Base-by-base conservation (phyloP, 2,797 vertebrate species). In the Cossypha polioptera region DNA sequence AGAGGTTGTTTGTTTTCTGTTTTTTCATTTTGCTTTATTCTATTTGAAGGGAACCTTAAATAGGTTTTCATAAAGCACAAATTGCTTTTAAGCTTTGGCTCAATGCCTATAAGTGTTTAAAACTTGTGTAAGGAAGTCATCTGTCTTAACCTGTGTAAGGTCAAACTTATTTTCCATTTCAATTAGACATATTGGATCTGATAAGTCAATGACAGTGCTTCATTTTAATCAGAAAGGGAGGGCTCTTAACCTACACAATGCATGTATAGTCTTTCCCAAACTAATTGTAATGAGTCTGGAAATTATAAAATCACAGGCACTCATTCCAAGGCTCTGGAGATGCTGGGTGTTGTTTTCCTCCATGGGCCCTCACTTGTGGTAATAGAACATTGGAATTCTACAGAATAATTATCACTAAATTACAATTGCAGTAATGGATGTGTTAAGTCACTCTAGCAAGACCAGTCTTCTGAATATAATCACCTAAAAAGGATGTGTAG, bases 361-460 rank as follows among this genome's bases (percentile, higher is more conserved):
- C 89, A 47, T 73, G 69, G 63, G 62, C 61, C 85, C 62, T 97
- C 86, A 78, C 89, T 96, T 96, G 82, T 20, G 13, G 82, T 96
- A 96, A 96, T 83, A 95, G 73, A 93, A 93, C 20, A 3, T 29
- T 95, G 75, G 84, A 95, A 97, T 97, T 96, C 85, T 95, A 87
- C 51, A 77, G 85, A 91, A 77, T 90, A 96, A 97, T 97, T 98
- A 97, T 97, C 86, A 83, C 95, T 94, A 94, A 97, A 95, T 94
- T 92, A 71, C 95, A 95, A 97, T 95, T 97, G 76, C 85, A 96
- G 54, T 97, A 97, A 97, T 97, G 86, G 91, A 95, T 91, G 87
- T 87, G 69, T 95, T 96, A 96, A 91, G 92, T 95, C 93, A 88
- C 67, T 96, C 82, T 89, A 96, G 91, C 53, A 95, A 95, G 91